phyloP scores from a whole-genome alignment of 2,888 invertebrate species.

The Euspilapteryx auroguttella region DNA sequence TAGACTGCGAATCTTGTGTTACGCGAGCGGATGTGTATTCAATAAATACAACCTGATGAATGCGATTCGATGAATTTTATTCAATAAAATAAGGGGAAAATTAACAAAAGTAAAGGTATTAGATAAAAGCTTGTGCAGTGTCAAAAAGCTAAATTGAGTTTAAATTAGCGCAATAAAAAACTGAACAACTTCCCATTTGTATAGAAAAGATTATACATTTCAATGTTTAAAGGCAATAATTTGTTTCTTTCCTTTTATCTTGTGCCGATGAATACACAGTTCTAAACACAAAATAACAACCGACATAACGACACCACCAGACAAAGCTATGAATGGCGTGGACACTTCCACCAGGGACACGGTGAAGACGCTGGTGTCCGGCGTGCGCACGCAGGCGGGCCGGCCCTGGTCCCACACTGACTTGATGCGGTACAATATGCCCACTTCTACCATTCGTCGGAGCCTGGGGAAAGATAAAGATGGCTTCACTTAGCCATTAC shows the following conservation, averaged over 20 bases:
- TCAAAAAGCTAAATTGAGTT: slow-evolving; percentile 3
- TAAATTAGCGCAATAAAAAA: neutral
- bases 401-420: slow-evolving; percentile 61
- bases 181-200: slow-evolving; percentile 7
- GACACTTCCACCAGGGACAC: slow-evolving; percentile 64
- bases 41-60: slow-evolving; percentile 27
- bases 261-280: slow-evolving; percentile 11
- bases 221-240: slow-evolving; percentile 12
- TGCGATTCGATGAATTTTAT: too few relatives aligned
- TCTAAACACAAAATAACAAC: slow-evolving; percentile 29
- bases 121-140: too few relatives aligned
- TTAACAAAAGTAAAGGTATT: too few relatives aligned
- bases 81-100: too few relatives aligned
- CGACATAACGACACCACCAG: slow-evolving; percentile 43
- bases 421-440: slow-evolving; percentile 59
- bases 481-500: neutral
- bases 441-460: slow-evolving; percentile 59
- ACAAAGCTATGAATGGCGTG: slow-evolving; percentile 53
- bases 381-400: slow-evolving; percentile 57
- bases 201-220: neutral
- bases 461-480: slow-evolving; percentile 35
- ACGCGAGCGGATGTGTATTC: slow-evolving; percentile 29
- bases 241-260: slow-evolving; percentile 3
- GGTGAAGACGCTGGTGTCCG: slow-evolving; percentile 39
- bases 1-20: too few relatives aligned